Conservation (phyloP, 2,113 vertebrate species). For the Cryptotis parvus region DNA sequence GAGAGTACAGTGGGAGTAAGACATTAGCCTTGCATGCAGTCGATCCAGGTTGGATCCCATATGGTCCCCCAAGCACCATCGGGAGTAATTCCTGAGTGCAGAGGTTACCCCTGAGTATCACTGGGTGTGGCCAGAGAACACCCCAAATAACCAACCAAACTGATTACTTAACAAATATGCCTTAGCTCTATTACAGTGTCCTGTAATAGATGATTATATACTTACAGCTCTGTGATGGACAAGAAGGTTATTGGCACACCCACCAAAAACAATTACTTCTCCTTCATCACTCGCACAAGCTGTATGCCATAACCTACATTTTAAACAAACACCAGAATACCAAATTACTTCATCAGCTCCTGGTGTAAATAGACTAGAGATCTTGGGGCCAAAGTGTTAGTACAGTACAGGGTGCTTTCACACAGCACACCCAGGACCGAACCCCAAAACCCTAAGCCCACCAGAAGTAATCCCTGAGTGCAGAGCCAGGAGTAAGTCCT, state of each 20-base stretch:
- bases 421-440: too few species aligned
- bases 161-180: background rate
- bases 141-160: background rate
- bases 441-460: too few species aligned
- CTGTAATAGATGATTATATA: constrained; percentile 41
- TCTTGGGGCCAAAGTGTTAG: background rate
- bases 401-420: too few species aligned
- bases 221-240: constrained; percentile 96
- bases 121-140: too few species aligned
- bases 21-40: too few species aligned
- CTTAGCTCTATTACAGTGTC: background rate
- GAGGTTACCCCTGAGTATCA: too few species aligned
- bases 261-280: constrained; percentile 97
- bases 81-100: too few species aligned
- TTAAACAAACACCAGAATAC: constrained; percentile 46
- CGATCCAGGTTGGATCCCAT: too few species aligned
- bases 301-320: constrained; percentile 95
- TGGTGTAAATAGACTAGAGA: constrained; percentile 15
- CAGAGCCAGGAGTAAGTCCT: too few species aligned
- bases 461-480: too few species aligned
- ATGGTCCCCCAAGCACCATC: too few species aligned
- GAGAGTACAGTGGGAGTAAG: too few species aligned
- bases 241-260: constrained; percentile 97
- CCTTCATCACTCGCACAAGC: constrained; percentile 95
- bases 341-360: background rate